phyloP scores from a whole-genome alignment of 2,113 vertebrate genomes.

The Ophthalmolycus amberensis region DNA sequence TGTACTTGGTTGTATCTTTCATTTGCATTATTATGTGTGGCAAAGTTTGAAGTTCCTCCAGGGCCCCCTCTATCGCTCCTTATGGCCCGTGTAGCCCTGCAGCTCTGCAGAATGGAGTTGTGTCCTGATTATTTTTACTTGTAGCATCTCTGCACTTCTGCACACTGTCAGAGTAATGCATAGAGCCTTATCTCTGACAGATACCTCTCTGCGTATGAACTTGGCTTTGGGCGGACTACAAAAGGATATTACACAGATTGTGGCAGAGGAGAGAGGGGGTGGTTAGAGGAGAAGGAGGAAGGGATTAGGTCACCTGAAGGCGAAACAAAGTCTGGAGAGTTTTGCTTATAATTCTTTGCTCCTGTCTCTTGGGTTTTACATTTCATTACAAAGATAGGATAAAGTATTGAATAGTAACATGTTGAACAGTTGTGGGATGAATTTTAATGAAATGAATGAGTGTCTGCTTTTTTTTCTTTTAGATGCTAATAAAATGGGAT shows the following conservation, averaged over 20 bases:
- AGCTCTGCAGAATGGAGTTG: conserved; percentile 56
- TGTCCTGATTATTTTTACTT: conserved; percentile 64
- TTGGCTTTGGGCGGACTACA: conserved; percentile 46
- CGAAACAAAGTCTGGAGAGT: conserved; percentile 27
- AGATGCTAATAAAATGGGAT: conserved; percentile 10
- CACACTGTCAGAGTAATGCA: conserved; percentile 60
- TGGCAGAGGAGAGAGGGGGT: neutral
- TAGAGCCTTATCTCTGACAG: conserved; percentile 60
- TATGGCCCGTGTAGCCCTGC: conserved; percentile 47
- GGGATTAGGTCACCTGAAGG: conserved; percentile 53
- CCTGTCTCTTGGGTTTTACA: conserved; percentile 64
- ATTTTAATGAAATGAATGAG: conserved; percentile 51
- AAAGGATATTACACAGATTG: conserved; percentile 38
- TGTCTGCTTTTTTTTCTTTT: conserved; percentile 10
- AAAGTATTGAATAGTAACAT: conserved; percentile 57
- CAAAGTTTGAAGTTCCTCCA: conserved; percentile 43
- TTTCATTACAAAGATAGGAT: conserved; percentile 67
- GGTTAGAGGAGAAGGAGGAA: conserved; percentile 5
- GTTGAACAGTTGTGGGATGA: conserved; percentile 37
- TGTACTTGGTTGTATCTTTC: conserved; percentile 34
- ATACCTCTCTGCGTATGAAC: conserved; percentile 72
- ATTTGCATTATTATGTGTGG: conserved; percentile 31
- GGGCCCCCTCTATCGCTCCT: conserved; percentile 41
- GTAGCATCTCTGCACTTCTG: conserved; percentile 52
- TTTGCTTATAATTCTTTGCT: conserved; percentile 49